Evolutionary conservation across 1,140 invertebrate species (phyloP), one percentile per base, ranked within the genome.

Genomic region (Spodoptera litura): DNA sequence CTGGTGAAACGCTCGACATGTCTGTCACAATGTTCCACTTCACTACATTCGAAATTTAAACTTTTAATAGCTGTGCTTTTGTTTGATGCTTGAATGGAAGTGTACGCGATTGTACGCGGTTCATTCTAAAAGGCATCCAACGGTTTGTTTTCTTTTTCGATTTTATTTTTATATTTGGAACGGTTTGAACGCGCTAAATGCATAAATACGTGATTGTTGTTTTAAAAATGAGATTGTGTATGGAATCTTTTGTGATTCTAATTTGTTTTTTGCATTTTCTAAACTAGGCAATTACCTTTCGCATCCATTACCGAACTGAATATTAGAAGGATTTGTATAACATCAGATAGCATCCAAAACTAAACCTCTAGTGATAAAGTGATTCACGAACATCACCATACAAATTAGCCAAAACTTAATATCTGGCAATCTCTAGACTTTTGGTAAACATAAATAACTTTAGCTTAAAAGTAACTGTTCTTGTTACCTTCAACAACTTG

Each of bases 21-120:
- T 77, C 56, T 71, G 68, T 83, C 74, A 68, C 81, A 82, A 66
- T 77, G 61, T 51, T 66, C 62, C 75, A 76, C 73, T 79, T 70
- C 64, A 68, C 44, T 68, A 78, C 51, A 79, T 74, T 77, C 58
- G 64, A 64, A 79, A 77, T 74, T 76, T 52, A 70, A 70, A 76
- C 56, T 78, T 82, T 62, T 79, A 73, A 75, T 73, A 56, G 62
- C 49, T 20, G 20, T 61, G 58, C 62, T 71, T 61, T 73, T 73
- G 71, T 68, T 68, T 68, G 44, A 31, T 27, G 44, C 64, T 52
- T 68, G 3, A 68, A 68, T 68, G 64, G 64, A 49, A 53, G 44
- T 53, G 64, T 68, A 52, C 20, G 61, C 61, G 61, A 64, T 8
- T 64, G 61, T 64, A 64, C 38, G 8, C 35, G 56, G 58, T 64